phyloP scores from a whole-genome alignment of 2,888 invertebrate species.

The Drosophila trichaetosa region DNA sequence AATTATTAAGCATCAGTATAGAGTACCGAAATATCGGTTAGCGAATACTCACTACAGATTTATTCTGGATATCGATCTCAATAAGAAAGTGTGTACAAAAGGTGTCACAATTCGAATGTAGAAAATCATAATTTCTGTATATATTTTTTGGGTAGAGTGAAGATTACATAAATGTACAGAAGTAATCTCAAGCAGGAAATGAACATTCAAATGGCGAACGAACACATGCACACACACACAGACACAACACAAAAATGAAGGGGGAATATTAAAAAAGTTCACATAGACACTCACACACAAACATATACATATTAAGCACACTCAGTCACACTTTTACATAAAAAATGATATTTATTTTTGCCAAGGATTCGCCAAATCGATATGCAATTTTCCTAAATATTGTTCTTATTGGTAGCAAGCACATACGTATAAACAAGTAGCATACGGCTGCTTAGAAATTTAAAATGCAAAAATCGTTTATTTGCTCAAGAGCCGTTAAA shows the following conservation, averaged over 20 bases:
- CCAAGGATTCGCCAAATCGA: slow-evolving; percentile 57
- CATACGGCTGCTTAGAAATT: slow-evolving; percentile 64
- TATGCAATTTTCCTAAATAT: slow-evolving; percentile 71
- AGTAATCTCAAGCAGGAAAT: slow-evolving; percentile 66
- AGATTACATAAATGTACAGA: slow-evolving; percentile 34
- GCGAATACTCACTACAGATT: too few species aligned
- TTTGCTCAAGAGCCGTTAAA: slow-evolving; percentile 77
- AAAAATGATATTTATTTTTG: slow-evolving; percentile 36
- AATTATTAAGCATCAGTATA: background rate
- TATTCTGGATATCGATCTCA: background rate
- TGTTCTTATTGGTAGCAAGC: slow-evolving; percentile 45
- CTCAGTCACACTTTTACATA: slow-evolving; percentile 40
- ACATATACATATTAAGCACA: slow-evolving; percentile 11
- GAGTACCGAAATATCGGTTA: background rate
- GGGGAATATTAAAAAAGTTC: slow-evolving; percentile 40
- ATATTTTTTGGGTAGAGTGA: slow-evolving; percentile 18
- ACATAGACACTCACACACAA: slow-evolving; percentile 16
- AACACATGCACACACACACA: slow-evolving; percentile 12
- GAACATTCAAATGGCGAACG: slow-evolving; percentile 55
- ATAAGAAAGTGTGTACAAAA: background rate
- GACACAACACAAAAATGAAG: slow-evolving; percentile 4
- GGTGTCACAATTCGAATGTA: slow-evolving; percentile 4
- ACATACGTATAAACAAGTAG: slow-evolving; percentile 9
- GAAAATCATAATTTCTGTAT: slow-evolving; percentile 31
- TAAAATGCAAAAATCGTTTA: slow-evolving; percentile 79